Base-by-base conservation (phyloP, 2,113 vertebrate species). In the Stictonetta naevosa region DNA sequence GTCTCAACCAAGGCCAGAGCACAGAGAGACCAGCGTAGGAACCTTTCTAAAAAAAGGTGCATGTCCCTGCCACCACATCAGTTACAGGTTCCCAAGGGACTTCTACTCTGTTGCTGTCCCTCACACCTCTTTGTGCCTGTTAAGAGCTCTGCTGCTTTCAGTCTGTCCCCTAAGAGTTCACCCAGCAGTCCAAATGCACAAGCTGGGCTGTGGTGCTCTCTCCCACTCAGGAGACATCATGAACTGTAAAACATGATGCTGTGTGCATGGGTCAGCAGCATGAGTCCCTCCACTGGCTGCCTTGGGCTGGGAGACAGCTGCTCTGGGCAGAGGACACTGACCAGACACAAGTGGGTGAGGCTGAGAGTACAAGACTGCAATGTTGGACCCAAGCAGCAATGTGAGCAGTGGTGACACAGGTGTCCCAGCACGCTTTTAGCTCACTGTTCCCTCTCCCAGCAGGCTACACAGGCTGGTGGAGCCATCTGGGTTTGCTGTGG, bases 171-270 rank as follows among this genome's bases (percentile, higher is more conserved):
- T 69, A 42, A 69, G 71, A 42, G 36, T 78, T 75, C 38, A 59
- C 66, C 3, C 6, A 21, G 31, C 0, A 1, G 42, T 56, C 66
- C 36, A 40, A 62, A 36, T 0, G 1, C 33, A 18, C 0, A 1
- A 46, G 48, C 26, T 42, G 34, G 44, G 25, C 50, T 66, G 1
- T 3, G 31, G 5, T 48, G 17, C 34, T 64, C 22, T 64, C 15
- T 79, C 25, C 44, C 33, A 12, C 0, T 0, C 31, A 63, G 21
- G 58, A 71, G 28, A 52, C 0, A 0, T 40, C 21, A 60, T 10
- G 22, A n/a, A 26, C 21, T 29, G 42, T 33, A 50, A 90, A 87
- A 75, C 12, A 6, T 22, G 36, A 33, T 81, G 33, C 33, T 25
- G 3, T 5, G 5, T 22, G 52, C 28, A 8, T 31, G 52, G 25